Evolutionary conservation across 2,113 vertebrate species (phyloP), one percentile per base, ranked within the genome.

Genomic region (Cranoglanis bouderius): DNA sequence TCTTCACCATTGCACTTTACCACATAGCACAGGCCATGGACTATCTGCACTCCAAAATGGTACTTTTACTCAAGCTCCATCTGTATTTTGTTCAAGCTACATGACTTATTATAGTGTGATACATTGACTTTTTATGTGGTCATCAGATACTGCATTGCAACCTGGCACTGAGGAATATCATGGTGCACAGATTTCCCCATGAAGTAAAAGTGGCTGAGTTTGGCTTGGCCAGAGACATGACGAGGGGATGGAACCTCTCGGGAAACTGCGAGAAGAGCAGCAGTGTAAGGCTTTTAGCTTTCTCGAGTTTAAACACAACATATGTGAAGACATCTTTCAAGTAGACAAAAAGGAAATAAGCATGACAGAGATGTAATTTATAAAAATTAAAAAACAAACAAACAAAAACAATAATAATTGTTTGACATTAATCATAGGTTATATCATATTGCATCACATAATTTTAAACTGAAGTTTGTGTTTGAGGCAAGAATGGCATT

Each of bases 181-280:
- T 96, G 94, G 92, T 96, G 24, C 92, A 91, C 75, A 93, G 72
- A 82, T 95, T 95, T 89, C 95, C 95, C 0, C 93, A 92, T 92
- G 94, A 95, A 89, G 93, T 95, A 75, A 96, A 95, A 46, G 90
- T 96, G 67, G 90, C 92, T 0, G 95, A 96, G 91, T 96, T 96
- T 0, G 92, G 95, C 13, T 86, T 95, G 87, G 94, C 95, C 51
- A 92, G 90, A 67, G 94, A 95, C 72, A 38, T 95, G 24, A 91
- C 90, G 0, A 82, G 87, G 57, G 89, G 90, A 32, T 84, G 70
- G 3, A 94, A 93, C 78, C 90, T 91, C 18, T 85, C 65, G 43
- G 93, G 93, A 92, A 95, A 81, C 78, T 92, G 84, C 53, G 93
- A 92, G 90, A 92, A 87, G 24, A 89, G 40, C 43, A 75, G 75